Base-by-base conservation (phyloP, 2,888 invertebrate species). In the Scaptomyza reducta region DNA sequence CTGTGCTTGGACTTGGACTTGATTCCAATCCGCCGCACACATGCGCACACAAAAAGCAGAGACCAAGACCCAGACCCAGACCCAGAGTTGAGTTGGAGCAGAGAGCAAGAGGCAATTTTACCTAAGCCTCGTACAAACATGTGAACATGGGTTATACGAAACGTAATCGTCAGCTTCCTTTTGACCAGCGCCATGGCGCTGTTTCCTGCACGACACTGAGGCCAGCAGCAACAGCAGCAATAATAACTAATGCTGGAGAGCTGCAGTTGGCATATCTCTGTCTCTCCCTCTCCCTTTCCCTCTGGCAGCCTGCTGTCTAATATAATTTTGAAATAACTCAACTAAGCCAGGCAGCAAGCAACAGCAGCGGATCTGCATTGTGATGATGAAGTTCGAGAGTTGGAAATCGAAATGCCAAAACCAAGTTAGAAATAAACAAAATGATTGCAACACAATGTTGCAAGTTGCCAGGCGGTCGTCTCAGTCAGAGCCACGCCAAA, bases 251-350 rank as follows among this genome's bases (percentile, higher is more conserved):
- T 51, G 47, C 27, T n/a, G 42, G 35, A 77, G 64, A 67, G 47
- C 44, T 63, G 63, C 80, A 72, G 72, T 75, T 60, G 76, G 58
- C 63, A 59, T 54, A 62, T 51, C 49, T 62, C 53, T 13, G 14
- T 16, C 40, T 40, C 40, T 40, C 1, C 6, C 35, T 38, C 38
- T 35, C 1, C 6, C 31, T 33, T 5, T 56, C 61, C 47, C 46
- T 69, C 13, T 31, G 49, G 38, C 58, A 18, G 70, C 33, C 47
- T 57, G 70, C 76, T 74, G 82, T 87, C 87, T 78, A 81, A 83
- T 78, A 83, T 85, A 81, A 83, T 83, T 78, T 72, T 81, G 82
- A 76, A 85, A 82, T 82, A 87, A 84, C 82, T 83, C 87, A 83
- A 83, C 82, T 83, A 78, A 79, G 71, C 40, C 40, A 6, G 31